Conservation (phyloP, 92 coral and sea anemone species). For the Palythoa heliodiscus region DNA sequence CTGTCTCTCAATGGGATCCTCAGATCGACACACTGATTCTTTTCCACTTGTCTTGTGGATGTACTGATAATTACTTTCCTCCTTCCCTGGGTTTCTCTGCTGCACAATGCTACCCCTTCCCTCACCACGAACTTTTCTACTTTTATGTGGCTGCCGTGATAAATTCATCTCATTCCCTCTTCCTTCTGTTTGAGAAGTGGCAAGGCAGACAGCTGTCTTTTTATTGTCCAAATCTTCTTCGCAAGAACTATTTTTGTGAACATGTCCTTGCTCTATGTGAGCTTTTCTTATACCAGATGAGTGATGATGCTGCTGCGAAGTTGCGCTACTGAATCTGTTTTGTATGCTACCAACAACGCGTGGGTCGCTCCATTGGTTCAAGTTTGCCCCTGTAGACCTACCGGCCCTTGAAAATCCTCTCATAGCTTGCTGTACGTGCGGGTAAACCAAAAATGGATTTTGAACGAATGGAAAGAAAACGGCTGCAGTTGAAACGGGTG, state of each 20-base stretch:
- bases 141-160: not conserved
- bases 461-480: not conserved
- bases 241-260: not conserved
- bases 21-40: not conserved
- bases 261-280: not conserved
- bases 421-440: not conserved
- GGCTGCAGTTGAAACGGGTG: not conserved
- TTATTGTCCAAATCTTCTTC: not conserved
- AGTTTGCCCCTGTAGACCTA: too few relatives aligned
- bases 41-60: not conserved
- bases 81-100: not conserved
- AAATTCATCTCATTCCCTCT: not conserved
- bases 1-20: not conserved
- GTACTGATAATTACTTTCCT: not conserved
- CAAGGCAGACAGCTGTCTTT: not conserved
- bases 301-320: not conserved
- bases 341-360: not conserved
- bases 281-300: not conserved
- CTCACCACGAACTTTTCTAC: not conserved
- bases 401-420: not conserved
- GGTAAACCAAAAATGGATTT: not conserved
- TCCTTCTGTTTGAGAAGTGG: slow-evolving; percentile 5
- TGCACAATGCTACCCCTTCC: not conserved
- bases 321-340: not conserved
- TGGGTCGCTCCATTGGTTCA: not conserved